Conservation (phyloP, 2,113 vertebrate species). For the Actinemys pallida region DNA sequence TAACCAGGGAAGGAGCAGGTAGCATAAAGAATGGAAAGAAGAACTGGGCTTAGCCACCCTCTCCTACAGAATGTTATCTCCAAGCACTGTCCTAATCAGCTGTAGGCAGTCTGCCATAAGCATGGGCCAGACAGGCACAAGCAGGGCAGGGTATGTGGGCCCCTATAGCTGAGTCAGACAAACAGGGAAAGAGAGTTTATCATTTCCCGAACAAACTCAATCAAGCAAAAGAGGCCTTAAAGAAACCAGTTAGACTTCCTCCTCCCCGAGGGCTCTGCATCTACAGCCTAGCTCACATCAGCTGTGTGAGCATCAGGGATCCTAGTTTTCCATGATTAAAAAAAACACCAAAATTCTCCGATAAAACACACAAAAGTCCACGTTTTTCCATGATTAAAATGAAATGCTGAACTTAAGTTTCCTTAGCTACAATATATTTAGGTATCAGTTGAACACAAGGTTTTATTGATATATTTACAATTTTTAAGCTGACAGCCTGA, state of each 20-base stretch:
- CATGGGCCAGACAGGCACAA: background rate
- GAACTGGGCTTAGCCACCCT: background rate
- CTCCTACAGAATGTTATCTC: background rate
- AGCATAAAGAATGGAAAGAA: background rate
- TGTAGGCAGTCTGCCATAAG: background rate
- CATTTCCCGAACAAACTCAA: background rate
- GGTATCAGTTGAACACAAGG: too few relatives aligned
- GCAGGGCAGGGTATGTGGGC: background rate
- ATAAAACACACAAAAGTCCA: too few relatives aligned
- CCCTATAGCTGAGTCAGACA: background rate
- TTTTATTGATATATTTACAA: too few relatives aligned
- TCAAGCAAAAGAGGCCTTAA: background rate
- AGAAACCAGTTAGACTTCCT: background rate
- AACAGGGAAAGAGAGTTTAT: background rate
- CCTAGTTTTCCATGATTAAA: background rate
- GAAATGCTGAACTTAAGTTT: too few relatives aligned
- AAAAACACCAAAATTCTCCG: background rate
- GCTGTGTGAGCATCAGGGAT: slow-evolving; percentile 5
- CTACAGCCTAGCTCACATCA: background rate
- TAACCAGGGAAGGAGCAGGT: background rate
- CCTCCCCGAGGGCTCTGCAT: background rate
- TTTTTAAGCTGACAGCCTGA: too few relatives aligned
- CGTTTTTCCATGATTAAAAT: too few relatives aligned
- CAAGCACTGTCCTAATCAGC: background rate
- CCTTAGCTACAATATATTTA: too few relatives aligned